Percentiles rank a stretch among this genome's conserved stretches.
Conservation (phyloP, 2,888 invertebrate genomes). For the Mycalesis mineus region DNA sequence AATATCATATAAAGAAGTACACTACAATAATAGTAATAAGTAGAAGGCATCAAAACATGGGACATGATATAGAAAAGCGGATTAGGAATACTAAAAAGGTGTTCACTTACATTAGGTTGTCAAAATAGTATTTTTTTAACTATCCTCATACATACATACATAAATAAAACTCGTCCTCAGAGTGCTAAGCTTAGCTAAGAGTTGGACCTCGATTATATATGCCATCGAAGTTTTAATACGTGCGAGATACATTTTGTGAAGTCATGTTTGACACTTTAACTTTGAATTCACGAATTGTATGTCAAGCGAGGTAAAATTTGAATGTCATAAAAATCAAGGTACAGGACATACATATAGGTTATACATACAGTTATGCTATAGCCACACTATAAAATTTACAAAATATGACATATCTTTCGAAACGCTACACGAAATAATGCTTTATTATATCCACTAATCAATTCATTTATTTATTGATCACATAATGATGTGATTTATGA, state of each 20-base stretch:
- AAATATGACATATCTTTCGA: constrained; percentile 78
- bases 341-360: constrained; percentile 62
- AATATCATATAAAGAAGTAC: constrained; percentile 28
- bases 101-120: constrained; percentile 29
- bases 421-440: constrained; percentile 74
- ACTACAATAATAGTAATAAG: constrained; percentile 26
- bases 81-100: constrained; percentile 26
- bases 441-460: constrained; percentile 70
- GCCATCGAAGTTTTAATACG: background rate
- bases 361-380: constrained; percentile 62
- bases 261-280: background rate
- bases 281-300: background rate
- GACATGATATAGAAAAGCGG: constrained; percentile 28
- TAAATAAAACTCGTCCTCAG: constrained; percentile 66
- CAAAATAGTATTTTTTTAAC: constrained; percentile 36
- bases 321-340: background rate
- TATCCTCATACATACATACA: constrained; percentile 33
- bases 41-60: constrained; percentile 35
- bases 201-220: constrained; percentile 34
- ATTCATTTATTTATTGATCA: constrained; percentile 66
- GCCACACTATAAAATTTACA: constrained; percentile 78
- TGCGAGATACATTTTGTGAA: background rate
- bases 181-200: constrained; percentile 74
- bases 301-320: background rate
- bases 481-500: constrained; percentile 35